Evolutionary conservation across 2,888 invertebrate genomes (phyloP).

Genomic region (Phragmatobia fuliginosa): DNA sequence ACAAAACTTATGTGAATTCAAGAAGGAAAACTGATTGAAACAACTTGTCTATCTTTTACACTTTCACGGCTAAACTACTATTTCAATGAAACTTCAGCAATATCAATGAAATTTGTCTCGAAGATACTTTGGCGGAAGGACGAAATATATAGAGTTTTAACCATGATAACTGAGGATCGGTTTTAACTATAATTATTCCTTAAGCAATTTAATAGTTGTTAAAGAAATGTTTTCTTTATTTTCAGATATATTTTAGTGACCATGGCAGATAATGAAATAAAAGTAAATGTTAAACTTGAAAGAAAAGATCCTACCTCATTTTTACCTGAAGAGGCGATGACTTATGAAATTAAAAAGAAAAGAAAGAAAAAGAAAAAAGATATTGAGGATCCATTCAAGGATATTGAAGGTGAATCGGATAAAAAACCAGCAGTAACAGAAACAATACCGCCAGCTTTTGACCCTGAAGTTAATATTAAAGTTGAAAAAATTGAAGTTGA

Average conservation of each 20-base stretch:
- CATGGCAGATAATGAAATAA: slow-evolving; percentile 43
- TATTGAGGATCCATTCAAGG: slow-evolving; percentile 76
- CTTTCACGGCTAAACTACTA: no score
- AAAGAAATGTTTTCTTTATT: slow-evolving; percentile 5
- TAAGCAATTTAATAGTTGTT: neutral
- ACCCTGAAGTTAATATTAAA: slow-evolving; percentile 78
- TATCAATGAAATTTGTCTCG: no score
- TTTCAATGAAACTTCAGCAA: no score
- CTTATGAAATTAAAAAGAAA: slow-evolving; percentile 77
- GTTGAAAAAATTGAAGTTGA: slow-evolving; percentile 82
- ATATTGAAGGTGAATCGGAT: slow-evolving; percentile 58
- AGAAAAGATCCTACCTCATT: slow-evolving; percentile 77
- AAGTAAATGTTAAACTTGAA: slow-evolving; percentile 26
- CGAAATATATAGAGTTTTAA: no score
- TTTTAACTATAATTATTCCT: neutral
- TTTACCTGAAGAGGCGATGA: slow-evolving; percentile 78
- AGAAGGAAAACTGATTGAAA: no score
- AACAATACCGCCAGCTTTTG: slow-evolving; percentile 50
- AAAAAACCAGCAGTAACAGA: slow-evolving; percentile 43
- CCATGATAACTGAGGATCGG: no score
- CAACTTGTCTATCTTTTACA: no score
- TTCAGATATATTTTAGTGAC: slow-evolving; percentile 27
- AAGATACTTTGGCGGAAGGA: no score
- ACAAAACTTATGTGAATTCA: no score
- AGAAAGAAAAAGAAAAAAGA: slow-evolving; percentile 78